A percentile compares a stretch with the other conserved stretches of the same genome.
Conservation (phyloP, 2,113 vertebrate species). For the Amphiprion percula region DNA sequence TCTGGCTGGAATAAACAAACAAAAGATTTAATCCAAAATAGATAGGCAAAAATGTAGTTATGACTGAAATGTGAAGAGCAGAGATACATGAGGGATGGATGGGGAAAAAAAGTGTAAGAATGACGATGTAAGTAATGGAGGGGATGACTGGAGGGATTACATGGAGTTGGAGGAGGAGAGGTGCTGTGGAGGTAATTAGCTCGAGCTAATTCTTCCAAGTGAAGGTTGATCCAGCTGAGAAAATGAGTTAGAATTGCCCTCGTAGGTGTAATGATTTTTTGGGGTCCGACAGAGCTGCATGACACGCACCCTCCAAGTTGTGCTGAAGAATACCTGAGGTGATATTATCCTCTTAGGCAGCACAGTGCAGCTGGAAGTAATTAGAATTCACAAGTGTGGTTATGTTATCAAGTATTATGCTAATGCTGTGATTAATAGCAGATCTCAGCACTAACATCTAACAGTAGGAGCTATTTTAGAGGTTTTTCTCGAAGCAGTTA, state of each 20-base stretch:
- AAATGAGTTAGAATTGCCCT: slow-evolving; percentile 41
- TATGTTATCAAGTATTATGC: slow-evolving; percentile 39
- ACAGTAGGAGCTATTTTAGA: background rate
- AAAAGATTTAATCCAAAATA: slow-evolving; percentile 28
- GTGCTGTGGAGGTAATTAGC: slow-evolving; percentile 38
- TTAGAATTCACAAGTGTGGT: slow-evolving; percentile 30
- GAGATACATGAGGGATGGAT: background rate
- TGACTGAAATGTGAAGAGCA: background rate
- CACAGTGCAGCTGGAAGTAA: slow-evolving; percentile 32
- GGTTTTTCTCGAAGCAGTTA: background rate
- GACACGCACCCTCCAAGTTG: slow-evolving; percentile 4
- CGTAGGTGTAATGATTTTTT: slow-evolving; percentile 51
- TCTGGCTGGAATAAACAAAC: slow-evolving; percentile 52
- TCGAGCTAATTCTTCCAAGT: slow-evolving; percentile 29
- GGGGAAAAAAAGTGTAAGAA: background rate
- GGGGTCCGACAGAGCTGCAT: slow-evolving; percentile 26
- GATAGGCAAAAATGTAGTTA: background rate
- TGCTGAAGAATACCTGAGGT: slow-evolving; percentile 19
- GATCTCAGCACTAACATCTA: slow-evolving; percentile 31
- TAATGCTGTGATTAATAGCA: slow-evolving; percentile 14
- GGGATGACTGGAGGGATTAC: slow-evolving; percentile 22
- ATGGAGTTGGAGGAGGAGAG: slow-evolving; percentile 18
- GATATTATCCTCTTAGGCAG: slow-evolving; percentile 2
- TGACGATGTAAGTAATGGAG: slow-evolving; percentile 9
- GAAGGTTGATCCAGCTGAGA: slow-evolving; percentile 46